phyloP scores from a whole-genome alignment of 2,113 vertebrate species.

The Cryptotis parvus region DNA sequence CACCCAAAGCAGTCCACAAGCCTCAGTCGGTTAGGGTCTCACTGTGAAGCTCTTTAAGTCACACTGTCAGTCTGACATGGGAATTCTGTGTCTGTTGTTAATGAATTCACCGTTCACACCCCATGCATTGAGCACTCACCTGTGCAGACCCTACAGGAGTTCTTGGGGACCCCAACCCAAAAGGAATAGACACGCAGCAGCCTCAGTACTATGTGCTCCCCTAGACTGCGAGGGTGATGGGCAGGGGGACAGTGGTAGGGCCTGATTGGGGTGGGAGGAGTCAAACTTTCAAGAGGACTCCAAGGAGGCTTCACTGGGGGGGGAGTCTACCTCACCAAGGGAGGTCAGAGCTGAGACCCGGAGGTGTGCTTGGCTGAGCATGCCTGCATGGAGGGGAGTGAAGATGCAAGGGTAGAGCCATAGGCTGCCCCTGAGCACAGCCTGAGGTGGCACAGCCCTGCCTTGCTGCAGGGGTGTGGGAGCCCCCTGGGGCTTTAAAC shows the following conservation, averaged over 20 bases:
- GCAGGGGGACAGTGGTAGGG: too few species aligned
- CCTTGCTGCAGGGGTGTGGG: too few species aligned
- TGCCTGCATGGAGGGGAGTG: background rate
- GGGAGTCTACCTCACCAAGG: too few species aligned
- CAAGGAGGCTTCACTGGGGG: background rate
- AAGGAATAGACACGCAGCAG: background rate
- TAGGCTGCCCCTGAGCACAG: too few species aligned
- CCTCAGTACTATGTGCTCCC: too few species aligned
- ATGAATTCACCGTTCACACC: background rate
- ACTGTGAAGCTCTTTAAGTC: background rate
- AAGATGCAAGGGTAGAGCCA: too few species aligned
- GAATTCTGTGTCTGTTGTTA: background rate
- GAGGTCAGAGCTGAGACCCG: background rate
- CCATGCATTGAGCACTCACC: background rate
- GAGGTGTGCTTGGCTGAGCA: background rate
- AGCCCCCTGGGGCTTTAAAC: background rate
- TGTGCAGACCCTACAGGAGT: too few species aligned
- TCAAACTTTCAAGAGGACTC: background rate
- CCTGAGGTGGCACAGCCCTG: too few species aligned
- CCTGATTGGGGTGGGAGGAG: too few species aligned
- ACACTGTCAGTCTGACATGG: too few species aligned
- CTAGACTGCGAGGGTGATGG: too few species aligned
- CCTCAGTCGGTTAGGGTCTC: background rate
- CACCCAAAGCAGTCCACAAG: too few species aligned
- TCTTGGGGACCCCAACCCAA: fast-evolving